Percentiles rank a stretch among this genome's conserved stretches.
These are phyloP conservation scores for Phenganax subtilis DNA, from an alignment of 92 coral and sea anemone species.

Conservation along the genomic window DNA sequence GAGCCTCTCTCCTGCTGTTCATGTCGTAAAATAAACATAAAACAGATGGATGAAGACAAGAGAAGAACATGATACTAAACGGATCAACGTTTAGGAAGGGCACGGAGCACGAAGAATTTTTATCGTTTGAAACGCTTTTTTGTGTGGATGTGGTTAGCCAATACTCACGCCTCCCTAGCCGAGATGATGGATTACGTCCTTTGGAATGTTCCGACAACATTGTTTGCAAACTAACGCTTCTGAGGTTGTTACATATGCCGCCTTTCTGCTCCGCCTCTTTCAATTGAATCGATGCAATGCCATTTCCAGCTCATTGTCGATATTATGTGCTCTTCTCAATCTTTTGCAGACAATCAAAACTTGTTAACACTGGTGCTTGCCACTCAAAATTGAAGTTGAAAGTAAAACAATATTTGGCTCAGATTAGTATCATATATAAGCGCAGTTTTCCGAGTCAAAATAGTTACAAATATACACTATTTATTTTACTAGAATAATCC, in stretches of 20 bases:
- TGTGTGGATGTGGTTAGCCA: conserved; percentile 2
- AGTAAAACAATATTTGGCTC: too few species aligned
- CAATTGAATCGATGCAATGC: neutral
- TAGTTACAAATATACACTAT: neutral
- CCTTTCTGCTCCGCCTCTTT: conserved; percentile 23
- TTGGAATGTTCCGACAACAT: conserved; percentile 30
- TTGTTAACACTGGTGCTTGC: too few species aligned
- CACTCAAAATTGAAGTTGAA: too few species aligned
- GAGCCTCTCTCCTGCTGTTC: conserved; percentile 12
- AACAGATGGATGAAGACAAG: conserved; percentile 40
- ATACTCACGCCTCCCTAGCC: neutral
- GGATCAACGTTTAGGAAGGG: conserved; percentile 32
- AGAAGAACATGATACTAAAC: conserved; percentile 33
- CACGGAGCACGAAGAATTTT: neutral
- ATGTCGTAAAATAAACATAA: conserved; percentile 8
- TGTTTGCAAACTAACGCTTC: conserved; percentile 4
- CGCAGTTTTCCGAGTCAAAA: neutral
- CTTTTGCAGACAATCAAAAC: conserved; percentile 5
- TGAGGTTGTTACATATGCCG: conserved; percentile 25
- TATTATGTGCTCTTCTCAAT: neutral
- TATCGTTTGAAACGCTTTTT: neutral
- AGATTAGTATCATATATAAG: neutral
- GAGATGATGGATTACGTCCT: conserved; percentile 24
- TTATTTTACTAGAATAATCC: neutral
- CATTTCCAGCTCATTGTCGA: conserved; percentile 4